These are phyloP conservation scores for Goniozus legneri DNA, from an alignment of 1,140 invertebrate species.

Conservation along the genomic window DNA sequence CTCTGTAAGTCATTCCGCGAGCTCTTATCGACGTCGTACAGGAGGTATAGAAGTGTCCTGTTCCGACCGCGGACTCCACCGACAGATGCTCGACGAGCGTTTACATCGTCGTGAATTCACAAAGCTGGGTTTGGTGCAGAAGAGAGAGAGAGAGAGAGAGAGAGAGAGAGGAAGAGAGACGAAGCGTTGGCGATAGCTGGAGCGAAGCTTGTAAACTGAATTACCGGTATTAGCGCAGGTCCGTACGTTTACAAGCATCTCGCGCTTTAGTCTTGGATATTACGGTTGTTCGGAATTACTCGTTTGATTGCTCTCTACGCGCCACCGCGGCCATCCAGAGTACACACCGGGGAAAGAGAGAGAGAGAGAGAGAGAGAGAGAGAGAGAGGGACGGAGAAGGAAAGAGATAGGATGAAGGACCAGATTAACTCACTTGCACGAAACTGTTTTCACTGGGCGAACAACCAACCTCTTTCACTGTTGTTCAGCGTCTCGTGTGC, in stretches of 20 bases:
- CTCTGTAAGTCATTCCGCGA: no score
- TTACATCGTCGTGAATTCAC: slow-evolving; percentile 21
- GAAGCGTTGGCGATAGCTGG: no score
- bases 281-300: slow-evolving; percentile 31
- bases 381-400: neutral
- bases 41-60: no score
- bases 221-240: slow-evolving; percentile 28
- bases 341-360: neutral
- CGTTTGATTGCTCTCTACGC: slow-evolving; percentile 25
- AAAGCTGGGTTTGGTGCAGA: slow-evolving; percentile 13
- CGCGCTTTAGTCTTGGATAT: slow-evolving; percentile 25
- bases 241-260: slow-evolving; percentile 29
- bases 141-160: slow-evolving; percentile 13
- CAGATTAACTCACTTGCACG: slow-evolving; percentile 20
- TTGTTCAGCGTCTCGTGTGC: no score
- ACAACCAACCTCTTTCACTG: no score
- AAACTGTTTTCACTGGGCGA: slow-evolving; percentile 11
- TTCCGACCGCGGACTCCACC: neutral
- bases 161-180: no score
- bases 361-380: neutral
- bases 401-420: slow-evolving; percentile 8
- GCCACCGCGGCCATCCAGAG: no score
- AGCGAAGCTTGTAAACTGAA: slow-evolving; percentile 25
- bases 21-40: no score
- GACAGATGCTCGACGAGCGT: slow-evolving; percentile 9